Evolutionary conservation across 2,113 vertebrate species (phyloP).

Genomic region (Aptenodytes forsteri): DNA sequence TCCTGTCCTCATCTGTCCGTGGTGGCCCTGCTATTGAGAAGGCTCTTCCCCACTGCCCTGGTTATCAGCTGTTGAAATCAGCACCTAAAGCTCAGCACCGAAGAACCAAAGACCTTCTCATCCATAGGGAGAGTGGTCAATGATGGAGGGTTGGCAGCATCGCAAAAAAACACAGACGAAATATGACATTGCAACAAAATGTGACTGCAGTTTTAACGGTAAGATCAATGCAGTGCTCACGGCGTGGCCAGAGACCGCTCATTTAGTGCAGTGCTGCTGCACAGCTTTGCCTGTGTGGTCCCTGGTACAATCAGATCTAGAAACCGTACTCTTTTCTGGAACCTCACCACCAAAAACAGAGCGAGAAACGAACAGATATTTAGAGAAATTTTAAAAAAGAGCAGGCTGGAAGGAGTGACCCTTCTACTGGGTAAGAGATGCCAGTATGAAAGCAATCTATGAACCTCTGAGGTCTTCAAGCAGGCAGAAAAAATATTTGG

Average conservation of each 20-base stretch:
- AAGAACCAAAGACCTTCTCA: not conserved
- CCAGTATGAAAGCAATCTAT: not conserved
- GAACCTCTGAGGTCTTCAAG: not conserved
- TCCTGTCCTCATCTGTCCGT: not conserved
- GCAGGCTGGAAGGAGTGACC: not conserved
- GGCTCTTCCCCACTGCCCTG: not conserved
- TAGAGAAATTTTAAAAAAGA: not conserved
- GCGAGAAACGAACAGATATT: not conserved
- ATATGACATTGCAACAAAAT: not conserved
- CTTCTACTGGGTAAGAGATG: not conserved
- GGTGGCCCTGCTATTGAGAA: not conserved
- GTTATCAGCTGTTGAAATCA: not conserved
- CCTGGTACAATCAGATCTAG: not conserved
- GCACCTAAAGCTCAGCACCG: not conserved
- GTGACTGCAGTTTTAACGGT: not conserved
- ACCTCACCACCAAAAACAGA: not conserved
- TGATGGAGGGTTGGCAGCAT: not conserved
- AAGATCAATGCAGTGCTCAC: fast-evolving
- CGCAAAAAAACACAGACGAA: not conserved
- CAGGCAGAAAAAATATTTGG: not conserved
- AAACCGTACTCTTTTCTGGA: not conserved
- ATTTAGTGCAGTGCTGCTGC: not conserved
- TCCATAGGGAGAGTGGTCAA: fast-evolving
- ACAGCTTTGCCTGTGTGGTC: not conserved
- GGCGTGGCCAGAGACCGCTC: not conserved